These are phyloP conservation scores for Agrochola circellaris DNA, from an alignment of 2,888 invertebrate species.

Conservation along the genomic window DNA sequence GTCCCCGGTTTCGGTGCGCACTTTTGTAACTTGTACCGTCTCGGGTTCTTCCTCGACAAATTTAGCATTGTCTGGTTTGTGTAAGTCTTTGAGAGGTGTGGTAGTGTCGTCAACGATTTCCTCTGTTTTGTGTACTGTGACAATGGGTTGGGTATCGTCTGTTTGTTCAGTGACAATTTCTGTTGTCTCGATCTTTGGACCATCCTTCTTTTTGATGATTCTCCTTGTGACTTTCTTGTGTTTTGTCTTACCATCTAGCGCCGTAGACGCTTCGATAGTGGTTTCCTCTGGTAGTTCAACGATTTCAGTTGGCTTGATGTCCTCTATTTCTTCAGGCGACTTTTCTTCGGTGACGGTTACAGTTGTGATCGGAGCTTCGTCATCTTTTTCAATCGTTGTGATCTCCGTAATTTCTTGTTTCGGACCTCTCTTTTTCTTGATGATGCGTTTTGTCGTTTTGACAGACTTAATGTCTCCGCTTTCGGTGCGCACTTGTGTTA, in stretches of 20 bases:
- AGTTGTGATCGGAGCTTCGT: background rate
- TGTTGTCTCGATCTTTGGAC: background rate
- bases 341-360: background rate
- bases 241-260: background rate
- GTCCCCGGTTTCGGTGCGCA: accelerated
- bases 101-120: background rate
- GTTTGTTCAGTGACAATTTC: background rate
- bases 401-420: background rate
- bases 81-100: background rate
- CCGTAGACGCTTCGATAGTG: background rate
- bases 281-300: background rate
- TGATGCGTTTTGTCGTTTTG: background rate
- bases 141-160: background rate
- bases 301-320: background rate
- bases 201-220: background rate
- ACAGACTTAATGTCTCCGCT: background rate
- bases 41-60: background rate
- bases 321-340: background rate
- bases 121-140: slow-evolving; percentile 1
- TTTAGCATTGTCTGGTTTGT: background rate
- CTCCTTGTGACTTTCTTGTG: background rate
- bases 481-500: background rate
- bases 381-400: background rate
- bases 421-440: background rate
- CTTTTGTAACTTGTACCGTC: background rate